Evolutionary conservation across 2,797 vertebrate genomes (phyloP).

Genomic region (Galagoides demidoff): DNA sequence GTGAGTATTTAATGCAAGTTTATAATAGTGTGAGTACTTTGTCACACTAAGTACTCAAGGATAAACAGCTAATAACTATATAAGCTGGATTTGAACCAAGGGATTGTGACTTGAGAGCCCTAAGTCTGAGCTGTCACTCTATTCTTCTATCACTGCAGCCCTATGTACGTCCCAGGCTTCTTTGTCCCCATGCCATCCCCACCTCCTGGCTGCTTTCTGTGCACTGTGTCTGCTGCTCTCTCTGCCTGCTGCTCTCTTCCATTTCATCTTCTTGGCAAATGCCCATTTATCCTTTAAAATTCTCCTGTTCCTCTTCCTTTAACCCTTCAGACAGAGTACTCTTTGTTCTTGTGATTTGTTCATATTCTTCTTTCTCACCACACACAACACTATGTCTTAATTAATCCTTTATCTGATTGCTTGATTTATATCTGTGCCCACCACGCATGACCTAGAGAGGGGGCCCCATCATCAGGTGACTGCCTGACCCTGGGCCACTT

Average conservation of each 20-base stretch:
- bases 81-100: background rate
- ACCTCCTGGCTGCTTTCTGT: background rate
- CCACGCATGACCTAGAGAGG: background rate
- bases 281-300: background rate
- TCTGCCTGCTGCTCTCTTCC: background rate
- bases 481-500: background rate
- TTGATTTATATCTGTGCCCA: background rate
- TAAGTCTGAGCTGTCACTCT: background rate
- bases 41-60: background rate
- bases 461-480: background rate
- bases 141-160: background rate
- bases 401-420: background rate
- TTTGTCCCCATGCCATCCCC: fast-evolving
- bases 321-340: background rate
- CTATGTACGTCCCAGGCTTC: background rate
- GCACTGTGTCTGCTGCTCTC: background rate
- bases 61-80: background rate
- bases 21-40: no score
- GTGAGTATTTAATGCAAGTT: background rate
- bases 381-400: background rate
- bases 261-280: background rate
- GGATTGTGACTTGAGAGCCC: background rate
- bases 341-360: background rate
- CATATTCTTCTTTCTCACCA: background rate
- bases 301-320: background rate